Percentiles rank a stretch among this genome's conserved stretches.
Conservation (phyloP, 2,113 vertebrate genomes). For the Sula dactylatra region DNA sequence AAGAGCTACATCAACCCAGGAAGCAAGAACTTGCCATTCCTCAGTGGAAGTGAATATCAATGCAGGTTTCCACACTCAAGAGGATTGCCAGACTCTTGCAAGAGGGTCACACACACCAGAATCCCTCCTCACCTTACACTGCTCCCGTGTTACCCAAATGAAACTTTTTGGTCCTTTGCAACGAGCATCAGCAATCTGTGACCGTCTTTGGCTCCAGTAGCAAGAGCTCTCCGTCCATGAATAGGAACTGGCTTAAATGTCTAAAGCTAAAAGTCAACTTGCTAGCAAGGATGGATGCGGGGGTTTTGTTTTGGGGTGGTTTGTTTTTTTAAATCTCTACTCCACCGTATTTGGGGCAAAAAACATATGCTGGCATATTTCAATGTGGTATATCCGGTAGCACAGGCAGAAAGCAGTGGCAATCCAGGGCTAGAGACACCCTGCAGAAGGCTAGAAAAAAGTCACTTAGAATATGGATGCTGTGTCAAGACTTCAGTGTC, state of each 20-base stretch:
- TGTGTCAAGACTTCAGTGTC: not conserved
- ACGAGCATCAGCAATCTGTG: not conserved
- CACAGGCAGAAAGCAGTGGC: not conserved
- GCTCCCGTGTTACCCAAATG: not conserved
- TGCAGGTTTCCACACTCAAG: not conserved
- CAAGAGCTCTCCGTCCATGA: not conserved
- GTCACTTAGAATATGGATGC: too few species aligned
- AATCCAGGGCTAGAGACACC: not conserved
- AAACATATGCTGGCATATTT: not conserved
- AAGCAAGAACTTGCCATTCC: not conserved
- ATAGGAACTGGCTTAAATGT: not conserved
- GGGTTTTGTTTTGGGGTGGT: not conserved
- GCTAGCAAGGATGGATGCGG: not conserved
- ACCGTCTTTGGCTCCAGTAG: not conserved
- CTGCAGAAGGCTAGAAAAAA: not conserved
- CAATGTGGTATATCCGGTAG: fast-evolving
- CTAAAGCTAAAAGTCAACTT: not conserved
- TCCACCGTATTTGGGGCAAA: not conserved
- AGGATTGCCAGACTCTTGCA: not conserved
- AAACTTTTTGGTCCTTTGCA: not conserved
- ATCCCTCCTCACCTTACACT: not conserved
- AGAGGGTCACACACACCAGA: not conserved
- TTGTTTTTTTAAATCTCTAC: not conserved
- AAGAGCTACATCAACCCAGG: not conserved
- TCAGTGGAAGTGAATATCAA: fast-evolving